phyloP scores from a whole-genome alignment of 1,140 invertebrate species.

The Lepidotrigona ventralis region DNA sequence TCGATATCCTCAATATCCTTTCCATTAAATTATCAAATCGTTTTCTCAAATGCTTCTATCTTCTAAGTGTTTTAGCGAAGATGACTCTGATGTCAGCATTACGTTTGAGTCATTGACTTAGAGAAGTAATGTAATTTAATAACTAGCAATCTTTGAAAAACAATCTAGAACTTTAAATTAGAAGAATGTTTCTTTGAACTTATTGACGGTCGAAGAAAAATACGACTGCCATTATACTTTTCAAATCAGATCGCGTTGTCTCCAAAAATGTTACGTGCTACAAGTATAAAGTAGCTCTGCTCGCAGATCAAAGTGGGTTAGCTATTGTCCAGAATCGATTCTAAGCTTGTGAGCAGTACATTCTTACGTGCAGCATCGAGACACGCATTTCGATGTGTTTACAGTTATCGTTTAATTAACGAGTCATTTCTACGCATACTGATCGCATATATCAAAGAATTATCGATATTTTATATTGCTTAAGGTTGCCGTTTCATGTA shows the following conservation, averaged over 20 bases:
- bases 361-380: background rate
- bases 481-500: background rate
- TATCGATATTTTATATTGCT: background rate
- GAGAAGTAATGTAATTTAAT: background rate
- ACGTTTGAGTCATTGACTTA: background rate
- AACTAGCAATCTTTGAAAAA: background rate
- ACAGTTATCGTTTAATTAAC: constrained; percentile 25
- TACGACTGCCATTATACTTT: constrained; percentile 69
- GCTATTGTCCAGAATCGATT: constrained; percentile 38
- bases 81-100: background rate
- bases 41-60: background rate
- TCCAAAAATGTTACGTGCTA: constrained; percentile 62
- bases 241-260: constrained; percentile 65
- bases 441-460: background rate
- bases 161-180: background rate
- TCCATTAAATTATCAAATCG: background rate
- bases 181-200: background rate
- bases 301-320: constrained; percentile 64
- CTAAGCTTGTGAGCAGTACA: background rate
- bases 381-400: background rate
- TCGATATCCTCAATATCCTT: background rate
- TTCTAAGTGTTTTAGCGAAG: background rate
- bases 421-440: background rate
- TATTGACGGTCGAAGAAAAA: constrained; percentile 41
- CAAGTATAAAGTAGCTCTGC: constrained; percentile 53